A percentile compares a stretch with the other conserved stretches of the same genome.
Evolutionary conservation across 2,113 vertebrate species (phyloP).

Genomic region (Herpailurus yagouaroundi): DNA sequence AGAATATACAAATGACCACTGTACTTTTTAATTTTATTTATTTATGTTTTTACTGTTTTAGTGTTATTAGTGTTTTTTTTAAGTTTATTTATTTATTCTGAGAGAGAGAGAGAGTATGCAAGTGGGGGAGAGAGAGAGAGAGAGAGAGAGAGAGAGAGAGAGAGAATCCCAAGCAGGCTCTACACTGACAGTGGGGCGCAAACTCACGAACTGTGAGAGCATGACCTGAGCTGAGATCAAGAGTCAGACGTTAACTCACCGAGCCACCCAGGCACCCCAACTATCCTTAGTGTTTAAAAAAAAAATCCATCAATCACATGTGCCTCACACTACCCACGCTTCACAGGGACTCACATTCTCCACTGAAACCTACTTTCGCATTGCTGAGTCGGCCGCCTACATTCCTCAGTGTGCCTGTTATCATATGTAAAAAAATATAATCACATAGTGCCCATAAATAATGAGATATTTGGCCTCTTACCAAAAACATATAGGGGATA

Average conservation of each 20-base stretch:
- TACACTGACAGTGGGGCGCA: too few species aligned
- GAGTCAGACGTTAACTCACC: too few species aligned
- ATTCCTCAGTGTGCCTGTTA: conserved; percentile 29
- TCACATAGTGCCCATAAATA: conserved; percentile 74
- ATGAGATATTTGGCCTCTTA: conserved; percentile 66
- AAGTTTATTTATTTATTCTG: too few species aligned
- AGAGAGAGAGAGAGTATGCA: too few species aligned
- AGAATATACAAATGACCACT: background rate
- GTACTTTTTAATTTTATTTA: background rate
- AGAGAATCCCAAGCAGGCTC: too few species aligned
- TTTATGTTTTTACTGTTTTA: background rate
- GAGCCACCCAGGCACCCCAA: too few species aligned
- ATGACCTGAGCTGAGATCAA: too few species aligned
- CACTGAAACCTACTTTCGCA: conserved; percentile 62
- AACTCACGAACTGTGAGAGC: too few species aligned
- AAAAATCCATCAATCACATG: conserved; percentile 54
- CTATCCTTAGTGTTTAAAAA: conserved; percentile 14
- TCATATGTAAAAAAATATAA: conserved; percentile 78
- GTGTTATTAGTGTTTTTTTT: too few species aligned
- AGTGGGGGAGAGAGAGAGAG: too few species aligned
- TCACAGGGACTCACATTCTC: conserved; percentile 43
- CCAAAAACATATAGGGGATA: conserved; percentile 68
- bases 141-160: too few species aligned
- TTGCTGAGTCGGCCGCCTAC: conserved; percentile 40
- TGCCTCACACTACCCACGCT: background rate